phyloP scores from a whole-genome alignment of 2,797 vertebrate genomes.

The Perdix hodgsoniae region DNA sequence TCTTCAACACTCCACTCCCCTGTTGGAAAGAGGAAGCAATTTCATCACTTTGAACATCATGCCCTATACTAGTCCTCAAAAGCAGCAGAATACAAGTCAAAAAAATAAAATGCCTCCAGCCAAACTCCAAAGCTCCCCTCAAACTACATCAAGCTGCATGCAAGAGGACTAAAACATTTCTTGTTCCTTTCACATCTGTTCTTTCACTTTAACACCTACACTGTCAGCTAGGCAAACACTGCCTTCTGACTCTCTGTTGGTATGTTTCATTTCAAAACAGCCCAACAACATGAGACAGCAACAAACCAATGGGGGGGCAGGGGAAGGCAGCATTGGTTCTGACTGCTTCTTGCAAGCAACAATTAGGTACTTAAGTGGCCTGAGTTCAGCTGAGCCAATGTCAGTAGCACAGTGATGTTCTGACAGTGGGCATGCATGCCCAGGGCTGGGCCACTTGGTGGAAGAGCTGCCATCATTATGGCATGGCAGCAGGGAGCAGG shows the following conservation, averaged over 20 bases:
- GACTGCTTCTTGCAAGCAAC: not conserved
- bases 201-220: not conserved
- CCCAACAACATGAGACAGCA: not conserved
- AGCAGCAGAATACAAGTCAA: not conserved
- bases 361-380: not conserved
- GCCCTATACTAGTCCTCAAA: not conserved
- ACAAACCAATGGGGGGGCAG: not conserved
- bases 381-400: too few species aligned
- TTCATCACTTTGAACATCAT: not conserved
- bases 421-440: too few species aligned
- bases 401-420: too few species aligned
- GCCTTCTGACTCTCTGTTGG: not conserved
- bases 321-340: not conserved
- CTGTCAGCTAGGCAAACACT: not conserved
- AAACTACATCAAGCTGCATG: not conserved
- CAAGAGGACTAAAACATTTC: not conserved
- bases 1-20: not conserved
- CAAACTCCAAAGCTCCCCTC: not conserved
- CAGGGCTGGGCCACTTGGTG: not conserved
- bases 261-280: not conserved
- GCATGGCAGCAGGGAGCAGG: not conserved
- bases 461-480: not conserved
- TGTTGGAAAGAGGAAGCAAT: not conserved
- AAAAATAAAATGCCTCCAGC: accelerated
- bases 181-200: not conserved